A percentile compares a stretch with the other conserved stretches of the same genome.
phyloP scores from a whole-genome alignment of 37 sponge, comb jelly and placozoan genomes.

The Eunapius fragilis region DNA sequence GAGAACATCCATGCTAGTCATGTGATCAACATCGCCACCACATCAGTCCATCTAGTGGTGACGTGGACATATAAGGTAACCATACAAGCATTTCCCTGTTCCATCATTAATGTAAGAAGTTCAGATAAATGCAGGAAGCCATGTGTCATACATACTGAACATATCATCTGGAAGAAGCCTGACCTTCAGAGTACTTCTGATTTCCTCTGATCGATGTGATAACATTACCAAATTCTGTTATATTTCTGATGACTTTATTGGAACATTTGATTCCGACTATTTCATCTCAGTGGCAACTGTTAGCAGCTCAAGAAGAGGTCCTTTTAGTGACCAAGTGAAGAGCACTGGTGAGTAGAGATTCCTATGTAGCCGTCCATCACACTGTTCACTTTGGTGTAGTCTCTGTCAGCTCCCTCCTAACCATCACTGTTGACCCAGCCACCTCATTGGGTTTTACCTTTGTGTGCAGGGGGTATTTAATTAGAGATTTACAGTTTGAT shows the following conservation, averaged over 20 bases:
- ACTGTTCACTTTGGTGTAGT: not conserved
- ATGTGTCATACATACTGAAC: not conserved
- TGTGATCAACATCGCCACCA: not conserved
- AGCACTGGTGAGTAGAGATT: not conserved
- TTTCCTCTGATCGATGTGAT: not conserved
- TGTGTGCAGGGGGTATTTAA: no score
- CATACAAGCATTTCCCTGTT: not conserved
- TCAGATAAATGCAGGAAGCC: no score
- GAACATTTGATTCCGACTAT: not conserved
- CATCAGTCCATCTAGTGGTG: not conserved
- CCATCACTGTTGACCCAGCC: not conserved
- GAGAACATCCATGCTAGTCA: not conserved
- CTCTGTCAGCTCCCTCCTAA: not conserved
- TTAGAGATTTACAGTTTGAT: no score
- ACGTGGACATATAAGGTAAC: not conserved
- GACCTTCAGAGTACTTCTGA: not conserved
- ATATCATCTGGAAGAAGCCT: not conserved
- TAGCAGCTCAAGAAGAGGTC: not conserved
- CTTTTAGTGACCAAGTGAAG: not conserved
- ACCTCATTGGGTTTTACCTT: no score
- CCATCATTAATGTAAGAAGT: no score
- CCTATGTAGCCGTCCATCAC: not conserved
- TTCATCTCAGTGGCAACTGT: not conserved
- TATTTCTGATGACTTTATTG: not conserved
- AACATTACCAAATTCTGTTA: not conserved